These are phyloP conservation scores for Brachystomella parvula DNA, from an alignment of 1,140 invertebrate genomes.

Conservation along the genomic window DNA sequence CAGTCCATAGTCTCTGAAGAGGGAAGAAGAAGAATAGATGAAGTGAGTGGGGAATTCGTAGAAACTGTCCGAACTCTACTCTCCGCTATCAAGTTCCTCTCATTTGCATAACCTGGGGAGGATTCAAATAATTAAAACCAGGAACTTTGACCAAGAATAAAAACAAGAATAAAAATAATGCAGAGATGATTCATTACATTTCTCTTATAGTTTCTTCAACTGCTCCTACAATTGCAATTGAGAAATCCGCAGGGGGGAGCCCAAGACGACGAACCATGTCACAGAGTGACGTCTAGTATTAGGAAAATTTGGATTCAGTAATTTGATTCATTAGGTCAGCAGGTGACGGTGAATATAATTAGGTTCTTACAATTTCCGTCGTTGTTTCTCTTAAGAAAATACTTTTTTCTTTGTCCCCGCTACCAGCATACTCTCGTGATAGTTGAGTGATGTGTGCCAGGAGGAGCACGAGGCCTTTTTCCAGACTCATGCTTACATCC, in stretches of 20 bases:
- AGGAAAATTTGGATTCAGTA: not conserved
- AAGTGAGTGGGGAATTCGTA: constrained; percentile 41
- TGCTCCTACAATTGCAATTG: not conserved
- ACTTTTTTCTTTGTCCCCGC: not conserved
- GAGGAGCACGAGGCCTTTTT: not conserved
- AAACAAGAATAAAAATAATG: no score
- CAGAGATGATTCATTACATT: not conserved
- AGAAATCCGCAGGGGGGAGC: constrained; percentile 1
- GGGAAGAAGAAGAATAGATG: constrained; percentile 39
- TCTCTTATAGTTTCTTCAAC: not conserved
- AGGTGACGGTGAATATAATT: not conserved
- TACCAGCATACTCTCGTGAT: not conserved
- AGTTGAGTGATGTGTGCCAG: not conserved
- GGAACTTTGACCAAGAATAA: not conserved
- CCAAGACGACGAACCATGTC: constrained; percentile 4
- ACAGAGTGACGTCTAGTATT: not conserved
- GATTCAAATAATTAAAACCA: not conserved
- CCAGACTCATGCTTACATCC: not conserved
- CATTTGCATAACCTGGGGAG: constrained; percentile 28
- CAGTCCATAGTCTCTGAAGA: constrained; percentile 36
- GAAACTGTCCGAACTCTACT: constrained; percentile 40
- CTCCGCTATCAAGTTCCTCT: constrained; percentile 24
- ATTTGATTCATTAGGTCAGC: not conserved
- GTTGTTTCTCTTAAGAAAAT: not conserved
- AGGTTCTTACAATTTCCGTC: constrained; percentile 2